Percentiles rank a stretch among this genome's conserved stretches.
These are phyloP conservation scores for Tenualosa thibaudeaui DNA, from an alignment of 2,797 vertebrate genomes.

Conservation along the genomic window DNA sequence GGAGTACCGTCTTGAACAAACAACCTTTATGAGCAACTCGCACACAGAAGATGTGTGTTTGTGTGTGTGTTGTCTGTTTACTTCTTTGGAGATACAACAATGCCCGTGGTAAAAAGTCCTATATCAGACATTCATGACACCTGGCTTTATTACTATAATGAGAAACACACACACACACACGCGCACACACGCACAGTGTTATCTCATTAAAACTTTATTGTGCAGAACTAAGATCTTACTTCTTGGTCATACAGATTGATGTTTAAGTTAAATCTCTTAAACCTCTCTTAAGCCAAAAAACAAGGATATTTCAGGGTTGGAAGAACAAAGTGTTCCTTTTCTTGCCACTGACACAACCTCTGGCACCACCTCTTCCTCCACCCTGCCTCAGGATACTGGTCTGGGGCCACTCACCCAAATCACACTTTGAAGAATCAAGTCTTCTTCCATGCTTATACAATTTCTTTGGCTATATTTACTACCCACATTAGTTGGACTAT, in stretches of 20 bases:
- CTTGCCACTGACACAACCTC: neutral
- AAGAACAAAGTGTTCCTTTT: neutral
- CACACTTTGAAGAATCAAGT: neutral
- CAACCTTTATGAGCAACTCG: neutral
- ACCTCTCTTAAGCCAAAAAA: neutral
- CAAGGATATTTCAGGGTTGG: neutral
- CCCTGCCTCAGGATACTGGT: neutral
- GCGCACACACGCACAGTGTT: neutral
- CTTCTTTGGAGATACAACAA: neutral
- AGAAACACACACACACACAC: neutral
- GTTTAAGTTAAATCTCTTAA: neutral
- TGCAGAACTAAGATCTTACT: neutral
- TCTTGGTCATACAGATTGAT: neutral
- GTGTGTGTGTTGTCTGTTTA: conserved; percentile 1
- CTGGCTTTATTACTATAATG: neutral
- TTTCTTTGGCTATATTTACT: no score
- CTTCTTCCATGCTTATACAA: no score
- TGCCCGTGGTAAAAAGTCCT: neutral
- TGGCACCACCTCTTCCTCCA: neutral
- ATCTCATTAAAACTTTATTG: neutral
- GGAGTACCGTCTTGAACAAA: neutral
- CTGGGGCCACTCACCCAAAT: neutral
- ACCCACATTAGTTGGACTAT: neutral
- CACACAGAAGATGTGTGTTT: neutral
- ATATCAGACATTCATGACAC: neutral